These are phyloP conservation scores for Oopsacas minuta DNA, from an alignment of 37 sponge, comb jelly and placozoan genomes.

Conservation along the genomic window DNA sequence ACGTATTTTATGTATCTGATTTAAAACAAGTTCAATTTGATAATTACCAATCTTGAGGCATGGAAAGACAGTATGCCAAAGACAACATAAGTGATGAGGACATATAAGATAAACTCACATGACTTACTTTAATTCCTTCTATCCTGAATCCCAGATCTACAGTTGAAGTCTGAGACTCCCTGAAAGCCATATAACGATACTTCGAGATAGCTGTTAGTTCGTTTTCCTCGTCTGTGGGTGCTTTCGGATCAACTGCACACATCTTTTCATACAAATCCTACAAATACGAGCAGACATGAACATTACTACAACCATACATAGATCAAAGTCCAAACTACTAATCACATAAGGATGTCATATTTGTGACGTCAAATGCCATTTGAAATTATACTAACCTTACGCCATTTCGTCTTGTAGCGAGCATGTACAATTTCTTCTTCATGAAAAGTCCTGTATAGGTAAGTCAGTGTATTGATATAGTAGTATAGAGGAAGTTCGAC, in stretches of 20 bases:
- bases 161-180: slow-evolving; percentile 73
- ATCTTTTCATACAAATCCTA: slow-evolving; percentile 98
- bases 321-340: too few species aligned
- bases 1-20: too few species aligned
- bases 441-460: neutral
- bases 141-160: slow-evolving; percentile 86
- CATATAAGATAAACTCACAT: neutral
- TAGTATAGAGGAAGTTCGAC: neutral
- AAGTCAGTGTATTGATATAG: neutral
- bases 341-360: too few species aligned
- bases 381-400: neutral
- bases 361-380: too few species aligned
- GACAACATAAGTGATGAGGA: too few species aligned
- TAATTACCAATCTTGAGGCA: too few species aligned
- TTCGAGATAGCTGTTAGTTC: slow-evolving; percentile 74
- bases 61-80: too few species aligned
- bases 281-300: neutral
- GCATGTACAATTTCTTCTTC: neutral
- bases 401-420: neutral
- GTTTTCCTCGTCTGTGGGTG: slow-evolving; percentile 79
- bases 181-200: slow-evolving; percentile 96
- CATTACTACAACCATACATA: neutral
- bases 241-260: slow-evolving; percentile 75
- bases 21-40: too few species aligned
- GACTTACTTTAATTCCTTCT: slow-evolving; percentile 91